A percentile compares a stretch with the other conserved stretches of the same genome.
These are phyloP conservation scores for Nibea albiflora DNA, from an alignment of 2,113 vertebrate species.

Conservation along the genomic window DNA sequence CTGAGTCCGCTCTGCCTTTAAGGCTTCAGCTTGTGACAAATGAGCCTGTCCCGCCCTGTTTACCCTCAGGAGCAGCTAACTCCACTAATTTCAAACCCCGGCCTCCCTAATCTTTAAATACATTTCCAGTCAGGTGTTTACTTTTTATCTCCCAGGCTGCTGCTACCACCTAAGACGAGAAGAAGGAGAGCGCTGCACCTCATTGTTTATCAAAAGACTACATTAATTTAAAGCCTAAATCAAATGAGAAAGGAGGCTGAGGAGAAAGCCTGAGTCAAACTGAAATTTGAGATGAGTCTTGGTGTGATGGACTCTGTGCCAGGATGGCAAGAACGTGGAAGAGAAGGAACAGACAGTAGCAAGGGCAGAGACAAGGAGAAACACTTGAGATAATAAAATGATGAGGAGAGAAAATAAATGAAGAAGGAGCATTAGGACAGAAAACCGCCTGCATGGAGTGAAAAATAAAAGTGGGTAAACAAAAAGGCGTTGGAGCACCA, in stretches of 20 bases:
- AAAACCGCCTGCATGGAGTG: conserved; percentile 33
- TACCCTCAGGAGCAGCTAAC: conserved; percentile 49
- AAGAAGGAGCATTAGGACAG: conserved; percentile 27
- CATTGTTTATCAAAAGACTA: conserved; percentile 25
- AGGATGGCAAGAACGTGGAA: conserved; percentile 40
- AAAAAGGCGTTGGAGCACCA: conserved; percentile 24
- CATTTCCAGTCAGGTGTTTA: conserved; percentile 52
- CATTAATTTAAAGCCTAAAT: conserved; percentile 36
- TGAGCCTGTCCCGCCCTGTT: conserved; percentile 61
- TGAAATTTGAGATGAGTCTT: conserved; percentile 32
- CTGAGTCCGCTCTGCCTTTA: conserved; percentile 31
- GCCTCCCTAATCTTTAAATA: conserved; percentile 58
- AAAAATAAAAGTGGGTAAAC: conserved; percentile 55
- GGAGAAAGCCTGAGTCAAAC: conserved; percentile 33
- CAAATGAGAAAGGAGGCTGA: background rate
- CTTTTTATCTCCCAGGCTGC: conserved; percentile 16
- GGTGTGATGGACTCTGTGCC: conserved; percentile 21
- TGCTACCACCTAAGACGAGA: conserved; percentile 4
- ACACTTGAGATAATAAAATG: conserved; percentile 2
- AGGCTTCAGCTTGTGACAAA: conserved; percentile 57
- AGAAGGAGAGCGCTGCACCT: background rate
- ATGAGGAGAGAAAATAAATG: background rate
- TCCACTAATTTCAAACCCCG: conserved; percentile 46
- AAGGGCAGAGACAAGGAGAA: conserved; percentile 51
- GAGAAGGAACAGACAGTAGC: conserved; percentile 46